Evolutionary conservation across 2,888 invertebrate species (phyloP).

Genomic region (Ophion costatus): DNA sequence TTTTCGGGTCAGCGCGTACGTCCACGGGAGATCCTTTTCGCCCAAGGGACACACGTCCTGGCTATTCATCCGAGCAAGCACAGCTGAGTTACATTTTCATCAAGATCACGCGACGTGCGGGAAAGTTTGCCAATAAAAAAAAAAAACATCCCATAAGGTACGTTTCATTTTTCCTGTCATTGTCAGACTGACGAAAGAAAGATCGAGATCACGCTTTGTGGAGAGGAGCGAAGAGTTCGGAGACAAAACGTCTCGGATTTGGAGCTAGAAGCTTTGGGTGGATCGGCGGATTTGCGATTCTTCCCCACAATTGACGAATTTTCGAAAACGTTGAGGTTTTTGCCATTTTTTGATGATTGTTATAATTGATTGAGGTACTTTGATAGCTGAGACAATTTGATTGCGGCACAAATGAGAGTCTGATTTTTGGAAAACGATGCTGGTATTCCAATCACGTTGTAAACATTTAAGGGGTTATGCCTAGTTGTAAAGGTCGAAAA

Average conservation of each 20-base stretch:
- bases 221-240: background rate
- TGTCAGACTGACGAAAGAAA: background rate
- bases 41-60: slow-evolving; percentile 10
- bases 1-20: slow-evolving; percentile 11
- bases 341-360: background rate
- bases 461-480: too few relatives aligned
- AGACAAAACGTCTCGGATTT: background rate
- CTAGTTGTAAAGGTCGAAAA: too few relatives aligned
- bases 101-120: slow-evolving; percentile 19
- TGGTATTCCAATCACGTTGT: too few relatives aligned
- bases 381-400: too few relatives aligned
- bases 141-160: slow-evolving; percentile 17
- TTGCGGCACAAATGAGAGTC: too few relatives aligned
- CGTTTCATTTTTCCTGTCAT: background rate
- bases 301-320: background rate
- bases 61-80: slow-evolving; percentile 24
- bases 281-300: background rate
- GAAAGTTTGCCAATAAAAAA: slow-evolving; percentile 15
- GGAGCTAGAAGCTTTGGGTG: background rate
- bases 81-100: slow-evolving; percentile 44
- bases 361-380: background rate
- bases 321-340: background rate
- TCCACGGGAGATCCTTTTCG: slow-evolving; percentile 15
- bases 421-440: too few relatives aligned
- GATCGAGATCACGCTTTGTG: slow-evolving; percentile 6